A percentile compares a stretch with the other conserved stretches of the same genome.
These are phyloP conservation scores for Bombus haemorrhoidalis DNA, from an alignment of 1,140 invertebrate species.

Conservation along the genomic window DNA sequence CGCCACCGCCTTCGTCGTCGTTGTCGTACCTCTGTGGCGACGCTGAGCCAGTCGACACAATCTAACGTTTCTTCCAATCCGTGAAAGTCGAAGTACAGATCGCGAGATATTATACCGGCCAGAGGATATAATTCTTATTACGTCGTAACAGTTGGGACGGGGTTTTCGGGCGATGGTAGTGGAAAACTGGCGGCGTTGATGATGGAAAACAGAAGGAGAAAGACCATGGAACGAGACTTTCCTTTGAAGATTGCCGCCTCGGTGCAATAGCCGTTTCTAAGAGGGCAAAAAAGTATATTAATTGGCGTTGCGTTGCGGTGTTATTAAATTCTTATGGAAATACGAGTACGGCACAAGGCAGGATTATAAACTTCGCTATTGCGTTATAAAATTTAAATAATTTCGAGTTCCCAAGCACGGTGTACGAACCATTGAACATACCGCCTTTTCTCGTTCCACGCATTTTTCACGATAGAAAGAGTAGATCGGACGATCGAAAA, in stretches of 20 bases:
- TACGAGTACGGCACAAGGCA: constrained; percentile 60
- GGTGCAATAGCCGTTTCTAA: constrained; percentile 64
- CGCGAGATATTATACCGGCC: constrained; percentile 57
- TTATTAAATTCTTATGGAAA: constrained; percentile 84
- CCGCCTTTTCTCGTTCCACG: neutral
- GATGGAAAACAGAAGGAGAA: constrained; percentile 19
- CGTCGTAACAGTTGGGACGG: constrained; percentile 32
- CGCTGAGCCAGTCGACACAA: constrained; percentile 14
- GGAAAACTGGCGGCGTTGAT: no score
- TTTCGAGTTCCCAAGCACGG: constrained; percentile 70
- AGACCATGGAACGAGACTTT: neutral
- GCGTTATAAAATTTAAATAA: constrained; percentile 82
- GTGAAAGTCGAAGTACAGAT: constrained; percentile 39
- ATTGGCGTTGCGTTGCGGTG: constrained; percentile 80
- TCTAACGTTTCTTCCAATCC: constrained; percentile 56
- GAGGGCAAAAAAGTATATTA: constrained; percentile 74
- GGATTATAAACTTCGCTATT: constrained; percentile 81
- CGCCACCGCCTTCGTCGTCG: neutral
- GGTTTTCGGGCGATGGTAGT: neutral
- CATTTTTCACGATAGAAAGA: no score
- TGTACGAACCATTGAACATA: neutral
- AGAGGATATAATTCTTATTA: constrained; percentile 68
- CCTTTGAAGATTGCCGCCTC: constrained; percentile 62
- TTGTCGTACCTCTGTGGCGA: neutral
- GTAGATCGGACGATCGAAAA: no score